phyloP scores from a whole-genome alignment of 2,797 vertebrate genomes.

The Sebastes oblongus region DNA sequence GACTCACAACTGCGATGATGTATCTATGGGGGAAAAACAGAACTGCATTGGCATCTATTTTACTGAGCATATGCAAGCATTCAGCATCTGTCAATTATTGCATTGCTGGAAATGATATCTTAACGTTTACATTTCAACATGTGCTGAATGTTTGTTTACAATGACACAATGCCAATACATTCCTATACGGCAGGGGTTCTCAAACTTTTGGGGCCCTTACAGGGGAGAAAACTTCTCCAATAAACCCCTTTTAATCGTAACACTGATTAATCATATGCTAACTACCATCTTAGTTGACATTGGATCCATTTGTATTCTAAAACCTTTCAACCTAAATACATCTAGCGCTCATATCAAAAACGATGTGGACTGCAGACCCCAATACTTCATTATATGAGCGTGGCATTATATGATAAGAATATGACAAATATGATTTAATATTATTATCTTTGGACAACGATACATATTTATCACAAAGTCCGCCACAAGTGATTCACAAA shows the following conservation, averaged over 20 bases:
- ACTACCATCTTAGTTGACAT: too few relatives aligned
- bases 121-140: not conserved
- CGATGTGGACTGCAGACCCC: not conserved
- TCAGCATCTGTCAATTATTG: not conserved
- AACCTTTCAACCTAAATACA: too few relatives aligned
- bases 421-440: rapidly evolving
- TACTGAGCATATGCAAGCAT: not conserved
- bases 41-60: not conserved
- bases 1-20: not conserved
- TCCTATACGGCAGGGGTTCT: not conserved
- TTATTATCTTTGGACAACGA: too few relatives aligned
- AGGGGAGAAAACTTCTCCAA: too few relatives aligned
- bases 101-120: not conserved
- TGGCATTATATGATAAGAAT: too few relatives aligned
- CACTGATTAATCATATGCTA: too few relatives aligned
- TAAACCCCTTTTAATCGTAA: too few relatives aligned
- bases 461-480: too few relatives aligned
- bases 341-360: not conserved
- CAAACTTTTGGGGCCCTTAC: too few relatives aligned
- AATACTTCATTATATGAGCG: not conserved
- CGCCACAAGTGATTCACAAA: too few relatives aligned
- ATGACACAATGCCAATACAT: not conserved
- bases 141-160: not conserved
- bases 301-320: too few relatives aligned
- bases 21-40: not conserved